These are phyloP conservation scores for Noctua pronuba DNA, from an alignment of 2,888 invertebrate genomes.

Conservation along the genomic window DNA sequence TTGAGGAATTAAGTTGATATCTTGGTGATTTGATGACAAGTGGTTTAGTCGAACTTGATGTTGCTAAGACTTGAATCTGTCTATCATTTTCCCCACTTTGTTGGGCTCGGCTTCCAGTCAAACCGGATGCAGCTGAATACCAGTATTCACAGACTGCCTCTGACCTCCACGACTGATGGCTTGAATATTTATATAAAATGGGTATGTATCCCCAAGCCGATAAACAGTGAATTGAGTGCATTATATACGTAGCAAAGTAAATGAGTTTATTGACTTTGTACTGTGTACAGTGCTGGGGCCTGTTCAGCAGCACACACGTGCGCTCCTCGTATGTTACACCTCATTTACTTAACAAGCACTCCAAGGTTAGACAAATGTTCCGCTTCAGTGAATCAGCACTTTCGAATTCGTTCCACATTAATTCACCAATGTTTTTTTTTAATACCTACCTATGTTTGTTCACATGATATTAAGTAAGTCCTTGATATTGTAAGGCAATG, in stretches of 20 bases:
- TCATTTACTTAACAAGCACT: constrained; percentile 27
- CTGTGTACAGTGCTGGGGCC: not conserved
- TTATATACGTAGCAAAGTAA: not conserved
- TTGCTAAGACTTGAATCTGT: not conserved
- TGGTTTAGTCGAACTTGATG: not conserved
- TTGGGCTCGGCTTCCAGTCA: too few species aligned
- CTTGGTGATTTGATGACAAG: not conserved
- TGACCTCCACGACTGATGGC: too few species aligned
- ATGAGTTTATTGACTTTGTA: not conserved
- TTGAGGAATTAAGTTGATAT: not conserved
- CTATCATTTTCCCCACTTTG: too few species aligned
- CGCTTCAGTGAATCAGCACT: constrained; percentile 55
- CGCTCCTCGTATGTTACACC: not conserved
- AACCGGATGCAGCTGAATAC: too few species aligned
- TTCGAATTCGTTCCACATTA: constrained; percentile 44
- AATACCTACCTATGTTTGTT: constrained; percentile 10
- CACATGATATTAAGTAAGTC: constrained; percentile 13
- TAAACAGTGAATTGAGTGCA: constrained; percentile 7
- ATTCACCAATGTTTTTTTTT: constrained; percentile 1
- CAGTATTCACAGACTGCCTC: too few species aligned
- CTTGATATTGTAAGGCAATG: constrained; percentile 7
- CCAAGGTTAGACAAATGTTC: constrained; percentile 57
- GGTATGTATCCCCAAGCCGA: not conserved
- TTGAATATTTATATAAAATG: too few species aligned
- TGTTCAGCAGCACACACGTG: constrained; percentile 19